Percentiles rank a stretch among this genome's conserved stretches.
Evolutionary conservation across 2,113 vertebrate species (phyloP).

Genomic region (Misgurnus mizolepis): DNA sequence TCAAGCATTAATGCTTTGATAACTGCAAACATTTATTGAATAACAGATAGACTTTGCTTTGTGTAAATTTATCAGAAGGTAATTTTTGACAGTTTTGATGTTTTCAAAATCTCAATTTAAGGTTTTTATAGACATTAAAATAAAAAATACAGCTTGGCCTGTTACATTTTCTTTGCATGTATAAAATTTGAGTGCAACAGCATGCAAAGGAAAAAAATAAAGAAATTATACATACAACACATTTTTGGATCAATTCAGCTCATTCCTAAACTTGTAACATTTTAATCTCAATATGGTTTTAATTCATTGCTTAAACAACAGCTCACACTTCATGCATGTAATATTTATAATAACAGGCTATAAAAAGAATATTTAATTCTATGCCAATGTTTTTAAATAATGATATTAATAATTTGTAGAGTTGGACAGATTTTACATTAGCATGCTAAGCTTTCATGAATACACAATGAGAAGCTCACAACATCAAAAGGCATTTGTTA

Average conservation of each 20-base stretch:
- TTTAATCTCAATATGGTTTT: background rate
- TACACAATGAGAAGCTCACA: no score
- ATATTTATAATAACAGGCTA: background rate
- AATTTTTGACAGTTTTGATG: no score
- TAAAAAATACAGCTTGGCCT: background rate
- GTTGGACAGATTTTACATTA: no score
- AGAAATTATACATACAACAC: background rate
- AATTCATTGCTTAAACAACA: background rate
- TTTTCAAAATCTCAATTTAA: background rate
- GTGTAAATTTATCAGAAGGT: no score
- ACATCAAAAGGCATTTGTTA: no score
- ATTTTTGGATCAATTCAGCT: background rate
- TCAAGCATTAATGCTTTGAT: background rate
- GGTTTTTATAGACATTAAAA: background rate
- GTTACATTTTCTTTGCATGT: background rate
- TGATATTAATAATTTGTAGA: no score
- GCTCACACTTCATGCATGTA: background rate
- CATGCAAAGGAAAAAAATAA: background rate
- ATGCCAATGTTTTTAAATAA: background rate
- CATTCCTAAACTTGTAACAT: background rate
- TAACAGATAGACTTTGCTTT: background rate
- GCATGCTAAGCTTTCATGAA: no score
- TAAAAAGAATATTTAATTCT: background rate
- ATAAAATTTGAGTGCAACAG: background rate
- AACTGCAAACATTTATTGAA: conserved; percentile 12